Percentiles rank a stretch among this genome's conserved stretches.
These are phyloP conservation scores for Hirundichthys speculiger DNA, from an alignment of 2,113 vertebrate genomes.

Conservation along the genomic window DNA sequence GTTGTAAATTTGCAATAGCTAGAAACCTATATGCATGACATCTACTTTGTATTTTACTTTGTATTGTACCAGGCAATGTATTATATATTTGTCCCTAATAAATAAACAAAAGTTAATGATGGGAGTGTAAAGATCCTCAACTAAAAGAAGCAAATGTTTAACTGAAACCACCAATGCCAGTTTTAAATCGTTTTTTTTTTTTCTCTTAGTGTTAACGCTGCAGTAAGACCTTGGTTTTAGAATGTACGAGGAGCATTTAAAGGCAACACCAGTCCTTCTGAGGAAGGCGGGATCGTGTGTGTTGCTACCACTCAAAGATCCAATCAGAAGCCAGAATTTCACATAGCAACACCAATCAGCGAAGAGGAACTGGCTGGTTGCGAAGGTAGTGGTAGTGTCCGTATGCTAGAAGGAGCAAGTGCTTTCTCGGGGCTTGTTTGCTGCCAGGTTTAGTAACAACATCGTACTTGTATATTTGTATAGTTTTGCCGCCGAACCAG, in stretches of 20 bases:
- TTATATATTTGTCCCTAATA: too few relatives aligned
- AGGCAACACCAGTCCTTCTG: slow-evolving; percentile 33
- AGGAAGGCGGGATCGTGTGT: slow-evolving; percentile 54
- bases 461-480: slow-evolving; percentile 3
- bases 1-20: too few relatives aligned
- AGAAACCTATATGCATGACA: too few relatives aligned
- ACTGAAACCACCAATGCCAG: too few relatives aligned
- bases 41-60: too few relatives aligned
- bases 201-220: not conserved
- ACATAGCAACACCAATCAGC: slow-evolving; percentile 74
- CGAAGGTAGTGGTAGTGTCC: slow-evolving; percentile 70
- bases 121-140: too few relatives aligned
- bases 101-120: too few relatives aligned
- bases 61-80: too few relatives aligned
- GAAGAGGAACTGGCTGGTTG: slow-evolving; percentile 59
- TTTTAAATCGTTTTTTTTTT: too few relatives aligned
- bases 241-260: slow-evolving; percentile 24
- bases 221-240: slow-evolving; percentile 25
- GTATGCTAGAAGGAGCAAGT: slow-evolving; percentile 62
- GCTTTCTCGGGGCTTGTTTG: too few relatives aligned
- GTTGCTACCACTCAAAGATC: slow-evolving; percentile 5
- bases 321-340: slow-evolving; percentile 52
- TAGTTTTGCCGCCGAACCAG: slow-evolving; percentile 12
- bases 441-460: slow-evolving; percentile 21
- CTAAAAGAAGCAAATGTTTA: too few relatives aligned